Conservation (phyloP, 2,888 invertebrate species). For the Sthenelais limicola region DNA sequence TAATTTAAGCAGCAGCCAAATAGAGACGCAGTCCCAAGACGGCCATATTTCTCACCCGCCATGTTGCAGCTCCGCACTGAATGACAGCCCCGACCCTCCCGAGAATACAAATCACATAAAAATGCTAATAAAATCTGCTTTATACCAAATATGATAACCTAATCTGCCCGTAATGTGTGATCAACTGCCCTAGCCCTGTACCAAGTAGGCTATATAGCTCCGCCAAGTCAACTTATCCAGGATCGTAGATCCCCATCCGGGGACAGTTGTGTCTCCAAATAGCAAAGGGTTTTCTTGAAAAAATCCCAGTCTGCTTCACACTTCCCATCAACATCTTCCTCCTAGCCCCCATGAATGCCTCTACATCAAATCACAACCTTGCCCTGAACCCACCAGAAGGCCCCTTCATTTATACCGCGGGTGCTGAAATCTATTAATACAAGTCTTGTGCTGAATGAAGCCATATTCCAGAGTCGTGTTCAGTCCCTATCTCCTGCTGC, state of each 20-base stretch:
- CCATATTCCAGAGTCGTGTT: too few species aligned
- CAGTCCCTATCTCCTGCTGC: too few species aligned
- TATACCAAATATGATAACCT: conserved; percentile 44
- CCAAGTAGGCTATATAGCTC: not conserved
- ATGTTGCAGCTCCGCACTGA: conserved; percentile 21
- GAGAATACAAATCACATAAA: conserved; percentile 42
- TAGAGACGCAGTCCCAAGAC: conserved; percentile 39
- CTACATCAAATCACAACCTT: too few species aligned
- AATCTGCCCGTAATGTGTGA: conserved; percentile 38
- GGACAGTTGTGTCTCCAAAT: too few species aligned
- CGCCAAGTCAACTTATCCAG: not conserved
- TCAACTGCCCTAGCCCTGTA: conserved; percentile 1
- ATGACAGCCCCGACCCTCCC: conserved; percentile 37
- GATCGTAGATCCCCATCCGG: not conserved
- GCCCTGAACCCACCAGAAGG: too few species aligned
- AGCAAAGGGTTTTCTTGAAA: too few species aligned
- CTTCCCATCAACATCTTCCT: too few species aligned
- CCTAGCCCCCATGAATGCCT: too few species aligned
- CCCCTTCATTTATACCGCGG: too few species aligned
- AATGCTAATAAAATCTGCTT: conserved; percentile 44
- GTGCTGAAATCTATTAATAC: conserved; percentile 38
- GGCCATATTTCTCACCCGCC: conserved; percentile 38
- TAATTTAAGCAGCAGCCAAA: conserved; percentile 44
- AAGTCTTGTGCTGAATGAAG: too few species aligned
- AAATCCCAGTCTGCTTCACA: too few species aligned